phyloP scores from a whole-genome alignment of 2,113 vertebrate species.

The Eidolon helvum region DNA sequence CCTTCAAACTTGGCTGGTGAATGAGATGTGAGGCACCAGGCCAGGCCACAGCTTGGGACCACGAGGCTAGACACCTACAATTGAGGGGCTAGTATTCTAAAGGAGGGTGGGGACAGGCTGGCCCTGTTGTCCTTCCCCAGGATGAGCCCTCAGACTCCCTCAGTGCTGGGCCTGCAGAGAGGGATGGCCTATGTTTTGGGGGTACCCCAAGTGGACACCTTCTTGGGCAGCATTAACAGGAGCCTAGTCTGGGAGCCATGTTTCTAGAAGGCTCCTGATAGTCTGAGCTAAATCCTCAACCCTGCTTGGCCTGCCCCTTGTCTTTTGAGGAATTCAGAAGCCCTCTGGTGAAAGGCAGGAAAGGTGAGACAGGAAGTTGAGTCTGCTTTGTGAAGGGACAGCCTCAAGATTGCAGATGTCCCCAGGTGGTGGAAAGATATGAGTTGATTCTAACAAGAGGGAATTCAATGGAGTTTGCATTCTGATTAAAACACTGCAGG shows the following conservation, averaged over 20 bases:
- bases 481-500: not conserved
- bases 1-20: slow-evolving; percentile 8
- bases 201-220: not conserved
- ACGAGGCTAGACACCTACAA: not conserved
- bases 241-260: not conserved
- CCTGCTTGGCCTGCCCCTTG: not conserved
- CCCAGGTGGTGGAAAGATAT: not conserved
- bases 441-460: not conserved
- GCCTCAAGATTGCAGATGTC: not conserved
- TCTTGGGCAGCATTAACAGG: not conserved
- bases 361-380: not conserved
- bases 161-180: not conserved
- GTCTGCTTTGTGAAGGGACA: not conserved
- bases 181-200: not conserved
- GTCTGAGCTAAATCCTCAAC: not conserved
- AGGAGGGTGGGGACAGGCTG: not conserved
- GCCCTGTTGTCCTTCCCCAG: not conserved
- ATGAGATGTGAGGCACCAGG: not conserved
- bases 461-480: not conserved
- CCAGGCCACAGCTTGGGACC: not conserved
- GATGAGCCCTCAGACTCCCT: not conserved
- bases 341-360: not conserved
- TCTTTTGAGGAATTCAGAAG: not conserved
- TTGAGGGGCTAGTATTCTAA: not conserved
- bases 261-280: not conserved